Evolutionary conservation across 2,797 vertebrate genomes (phyloP), one percentile per base, ranked within the genome.

Genomic region (Anguilla pacifica): DNA sequence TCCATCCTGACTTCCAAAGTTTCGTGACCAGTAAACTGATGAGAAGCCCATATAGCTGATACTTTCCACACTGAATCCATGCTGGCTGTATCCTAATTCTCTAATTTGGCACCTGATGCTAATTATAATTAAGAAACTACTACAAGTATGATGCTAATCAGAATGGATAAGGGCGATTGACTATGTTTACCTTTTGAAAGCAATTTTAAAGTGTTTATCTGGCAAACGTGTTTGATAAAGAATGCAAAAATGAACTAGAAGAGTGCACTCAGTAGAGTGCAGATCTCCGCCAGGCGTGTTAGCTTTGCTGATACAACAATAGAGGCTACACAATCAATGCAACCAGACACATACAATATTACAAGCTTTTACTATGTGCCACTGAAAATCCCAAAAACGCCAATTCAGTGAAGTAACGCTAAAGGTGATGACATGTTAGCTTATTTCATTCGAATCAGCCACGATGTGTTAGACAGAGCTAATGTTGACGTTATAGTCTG

Each of bases 1-100:
- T 55, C 84, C 86, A 83, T 61, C 59, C 85, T 74, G 64, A 82
- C 87, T 84, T 86, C 64, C 82, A 83, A 28, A 85, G 17, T 82
- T 87, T 59, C 46, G 64, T 85, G 46, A 17, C 46, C 46, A 82
- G 55, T 22, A 49, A 87, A 51, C 61, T 87, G 53, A 64, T 67
- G 83, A 72, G 22, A 67, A 72, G 81, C 43, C 57, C 46, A 87
- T 46, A 87, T 53, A 67, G 39, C 35, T 17, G 35, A 46, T 46
- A 79, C 28, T 70, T 84, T 84, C 28, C 43, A 31, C n/a, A 4
- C 43, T 51, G 22, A 82, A 82, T 9, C 46, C 43, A 82, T 51
- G 46, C 25, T n/a, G 22, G 43, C 79, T 25, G 7, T 51, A 11
- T 7, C 9, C 79, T 25, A 82, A 49, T 51, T 82, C 43, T 82